Evolutionary conservation across 1,140 invertebrate genomes (phyloP).

Genomic region (Drosophila hydei): DNA sequence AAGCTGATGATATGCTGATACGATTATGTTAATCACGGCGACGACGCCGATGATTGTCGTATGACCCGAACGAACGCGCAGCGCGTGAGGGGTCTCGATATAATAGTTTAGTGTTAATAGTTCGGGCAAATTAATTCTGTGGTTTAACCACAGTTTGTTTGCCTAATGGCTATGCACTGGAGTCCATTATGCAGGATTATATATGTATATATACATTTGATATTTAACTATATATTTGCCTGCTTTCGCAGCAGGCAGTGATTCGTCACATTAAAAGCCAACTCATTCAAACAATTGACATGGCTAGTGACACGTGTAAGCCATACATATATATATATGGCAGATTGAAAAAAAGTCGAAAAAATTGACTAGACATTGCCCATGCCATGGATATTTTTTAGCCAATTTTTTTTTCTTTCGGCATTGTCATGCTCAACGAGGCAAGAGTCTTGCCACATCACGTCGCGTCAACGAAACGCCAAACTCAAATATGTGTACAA

Average conservation of each 20-base stretch:
- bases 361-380: constrained; percentile 52
- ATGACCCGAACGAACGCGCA: constrained; percentile 1
- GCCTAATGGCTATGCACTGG: background rate
- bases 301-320: constrained; percentile 77
- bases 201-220: background rate
- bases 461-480: constrained; percentile 67
- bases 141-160: constrained; percentile 19
- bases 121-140: constrained; percentile 24
- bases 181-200: background rate
- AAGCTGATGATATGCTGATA: constrained; percentile 35
- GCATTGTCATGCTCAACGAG: constrained; percentile 69
- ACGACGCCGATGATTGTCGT: constrained; percentile 18
- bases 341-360: constrained; percentile 16
- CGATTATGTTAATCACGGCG: constrained; percentile 35
- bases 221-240: background rate
- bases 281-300: constrained; percentile 73
- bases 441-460: constrained; percentile 60
- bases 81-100: background rate
- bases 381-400: constrained; percentile 7
- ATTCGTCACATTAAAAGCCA: constrained; percentile 23
- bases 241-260: constrained; percentile 23
- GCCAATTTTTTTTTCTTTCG: constrained; percentile 31
- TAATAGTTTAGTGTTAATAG: constrained; percentile 17
- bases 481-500: constrained; percentile 54
- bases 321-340: constrained; percentile 23